A percentile compares a stretch with the other conserved stretches of the same genome.
phyloP scores from a whole-genome alignment of 2,797 vertebrate species.

The Ctenosaura bakeri region DNA sequence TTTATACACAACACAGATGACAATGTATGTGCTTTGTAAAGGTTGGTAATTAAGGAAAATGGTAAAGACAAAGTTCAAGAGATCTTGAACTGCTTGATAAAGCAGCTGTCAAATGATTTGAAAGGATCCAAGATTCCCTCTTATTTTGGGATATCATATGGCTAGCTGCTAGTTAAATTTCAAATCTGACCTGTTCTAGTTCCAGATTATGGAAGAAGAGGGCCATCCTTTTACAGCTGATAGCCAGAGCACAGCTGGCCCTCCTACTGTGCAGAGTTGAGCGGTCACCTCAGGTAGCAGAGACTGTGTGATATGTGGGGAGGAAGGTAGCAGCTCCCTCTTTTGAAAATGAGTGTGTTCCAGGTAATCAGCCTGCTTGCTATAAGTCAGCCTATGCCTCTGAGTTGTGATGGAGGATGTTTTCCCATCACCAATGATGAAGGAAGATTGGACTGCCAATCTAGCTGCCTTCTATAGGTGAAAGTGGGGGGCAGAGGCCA shows the following conservation, averaged over 20 bases:
- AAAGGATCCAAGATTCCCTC: neutral
- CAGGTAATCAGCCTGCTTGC: neutral
- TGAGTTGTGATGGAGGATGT: neutral
- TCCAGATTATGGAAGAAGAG: neutral
- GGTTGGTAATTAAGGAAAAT: neutral
- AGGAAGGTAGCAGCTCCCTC: neutral
- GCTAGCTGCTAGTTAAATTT: neutral
- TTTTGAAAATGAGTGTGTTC: neutral
- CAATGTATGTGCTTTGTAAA: neutral
- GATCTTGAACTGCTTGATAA: neutral
- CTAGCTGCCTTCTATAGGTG: neutral
- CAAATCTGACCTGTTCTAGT: neutral
- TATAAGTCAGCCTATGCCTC: neutral
- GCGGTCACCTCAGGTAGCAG: neutral
- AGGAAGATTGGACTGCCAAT: neutral
- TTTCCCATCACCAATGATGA: neutral
- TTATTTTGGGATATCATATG: neutral
- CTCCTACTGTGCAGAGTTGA: neutral
- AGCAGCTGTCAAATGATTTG: neutral
- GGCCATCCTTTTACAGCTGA: neutral
- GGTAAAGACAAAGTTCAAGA: neutral
- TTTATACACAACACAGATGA: no score
- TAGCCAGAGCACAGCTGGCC: no score
- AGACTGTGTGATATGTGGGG: neutral
- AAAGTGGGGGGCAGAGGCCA: neutral